Conservation (phyloP, 2,888 invertebrate genomes). For the Lycaena phlaeas region DNA sequence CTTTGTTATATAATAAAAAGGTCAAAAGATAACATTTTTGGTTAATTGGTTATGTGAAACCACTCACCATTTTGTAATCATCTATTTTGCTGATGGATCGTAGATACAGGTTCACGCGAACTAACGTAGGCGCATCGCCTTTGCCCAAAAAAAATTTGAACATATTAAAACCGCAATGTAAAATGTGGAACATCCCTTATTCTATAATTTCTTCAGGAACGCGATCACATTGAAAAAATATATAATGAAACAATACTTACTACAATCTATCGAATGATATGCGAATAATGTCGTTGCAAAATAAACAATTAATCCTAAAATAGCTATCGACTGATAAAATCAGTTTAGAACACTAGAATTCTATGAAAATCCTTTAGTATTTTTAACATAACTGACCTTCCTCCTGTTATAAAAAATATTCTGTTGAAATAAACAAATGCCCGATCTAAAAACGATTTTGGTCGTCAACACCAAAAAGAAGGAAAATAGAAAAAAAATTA, state of each 20-base stretch:
- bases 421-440: conserved; percentile 18
- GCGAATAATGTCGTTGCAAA: conserved; percentile 10
- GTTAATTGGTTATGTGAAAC: conserved; percentile 39
- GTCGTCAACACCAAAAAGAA: conserved; percentile 66
- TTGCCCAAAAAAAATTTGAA: conserved; percentile 54
- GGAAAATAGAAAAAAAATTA: conserved; percentile 37
- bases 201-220: neutral
- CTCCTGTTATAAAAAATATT: conserved; percentile 5
- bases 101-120: conserved; percentile 95
- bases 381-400: conserved; percentile 12
- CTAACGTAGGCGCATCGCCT: conserved; percentile 89
- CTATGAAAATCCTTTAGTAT: neutral
- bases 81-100: conserved; percentile 99
- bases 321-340: conserved; percentile 1
- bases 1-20: conserved; percentile 58
- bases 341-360: conserved; percentile 3
- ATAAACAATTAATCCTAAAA: conserved; percentile 9
- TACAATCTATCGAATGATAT: conserved; percentile 9
- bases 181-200: neutral
- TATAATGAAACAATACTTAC: conserved; percentile 2
- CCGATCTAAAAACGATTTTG: conserved; percentile 69
- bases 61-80: conserved; percentile 99
- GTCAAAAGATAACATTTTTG: conserved; percentile 25
- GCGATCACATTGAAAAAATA: neutral
- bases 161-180: conserved; percentile 16